Conservation (phyloP, 64 coral and sea anemone genomes). For the Pocillopora damicornis region DNA sequence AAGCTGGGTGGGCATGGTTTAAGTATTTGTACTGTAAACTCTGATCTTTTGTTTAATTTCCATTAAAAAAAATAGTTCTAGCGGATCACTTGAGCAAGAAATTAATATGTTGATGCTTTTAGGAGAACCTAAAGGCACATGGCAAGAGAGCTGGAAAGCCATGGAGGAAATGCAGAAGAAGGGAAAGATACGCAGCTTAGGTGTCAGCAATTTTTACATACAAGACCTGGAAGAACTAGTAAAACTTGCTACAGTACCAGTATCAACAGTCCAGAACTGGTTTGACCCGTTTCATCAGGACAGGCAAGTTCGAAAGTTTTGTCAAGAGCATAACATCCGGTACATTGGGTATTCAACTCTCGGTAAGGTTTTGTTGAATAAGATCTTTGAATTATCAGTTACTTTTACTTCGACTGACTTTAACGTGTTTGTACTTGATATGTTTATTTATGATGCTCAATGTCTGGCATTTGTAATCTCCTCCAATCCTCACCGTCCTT, state of each 20-base stretch:
- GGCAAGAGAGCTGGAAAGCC: slow-evolving; percentile 97
- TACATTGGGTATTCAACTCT: slow-evolving; percentile 96
- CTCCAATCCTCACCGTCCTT: too few relatives aligned
- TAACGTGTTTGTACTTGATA: too few relatives aligned
- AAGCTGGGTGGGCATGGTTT: too few relatives aligned
- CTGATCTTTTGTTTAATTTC: too few relatives aligned
- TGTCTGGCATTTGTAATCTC: too few relatives aligned
- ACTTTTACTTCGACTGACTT: not conserved
- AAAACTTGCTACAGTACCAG: slow-evolving; percentile 72
- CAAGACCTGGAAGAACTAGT: slow-evolving; percentile 74
- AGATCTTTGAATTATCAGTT: not conserved
- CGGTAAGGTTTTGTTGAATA: slow-evolving; percentile 38
- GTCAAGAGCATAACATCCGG: slow-evolving; percentile 66
- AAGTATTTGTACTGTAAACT: too few relatives aligned
- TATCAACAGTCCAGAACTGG: slow-evolving; percentile 91
- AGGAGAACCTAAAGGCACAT: slow-evolving; percentile 87
- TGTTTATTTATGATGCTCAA: too few relatives aligned
- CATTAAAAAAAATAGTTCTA: too few relatives aligned
- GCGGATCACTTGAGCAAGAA: not conserved
- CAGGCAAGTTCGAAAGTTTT: slow-evolving; percentile 53
- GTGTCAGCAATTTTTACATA: slow-evolving; percentile 89
- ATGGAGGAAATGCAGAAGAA: slow-evolving; percentile 90
- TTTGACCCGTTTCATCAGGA: slow-evolving; percentile 99
- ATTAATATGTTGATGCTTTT: not conserved
- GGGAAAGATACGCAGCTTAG: slow-evolving; percentile 87